Base-by-base conservation (phyloP, 2,113 vertebrate genomes). In the Oncorhynchus gorbuscha region DNA sequence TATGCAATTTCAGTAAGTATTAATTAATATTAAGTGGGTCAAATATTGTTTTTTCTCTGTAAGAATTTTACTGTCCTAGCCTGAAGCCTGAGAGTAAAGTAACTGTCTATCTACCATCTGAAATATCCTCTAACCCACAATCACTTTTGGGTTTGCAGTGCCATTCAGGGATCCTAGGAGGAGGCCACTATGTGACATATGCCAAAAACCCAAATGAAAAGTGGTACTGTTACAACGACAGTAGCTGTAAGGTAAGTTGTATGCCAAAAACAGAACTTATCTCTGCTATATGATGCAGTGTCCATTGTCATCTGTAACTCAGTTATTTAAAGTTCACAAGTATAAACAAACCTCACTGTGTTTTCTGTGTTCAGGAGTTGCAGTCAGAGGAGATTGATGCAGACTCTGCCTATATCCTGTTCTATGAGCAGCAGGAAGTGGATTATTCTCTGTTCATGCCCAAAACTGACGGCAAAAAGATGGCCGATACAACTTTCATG, bases 161-260 rank as follows among this genome's bases (percentile, higher is more conserved):
- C 93, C 95, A 96, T 95, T 96, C 95, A 94, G 95, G 95, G 94
- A 96, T 96, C 85, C 93, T 96, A 89, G 95, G 95, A 86, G 95
- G 95, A 89, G 95, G 95, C 87, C 95, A 96, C 90, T 96, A 96
- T 5, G 95, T 96, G 88, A 96, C 95, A 81, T 96, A 96, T 87
- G 95, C 95, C 95, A 96, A 95, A 96, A 96, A 96, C 93, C 95
- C 95, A 2, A 96, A 96, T 83, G 91, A 92, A 84, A 96, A 95
- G 86, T 96, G 95, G 95, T 96, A 96, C 93, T 96, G 95, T 92
- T 96, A 96, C 88, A 96, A 96, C 70, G 95, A 96, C 94, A 96
- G 95, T 90, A 96, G 95, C 90, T 96, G 95, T 87, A 96, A 96
- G 95, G 95, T 96, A 45, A 45, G 39, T 2, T 55, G 16, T 55